These are phyloP conservation scores for Etheostoma perlongum DNA, from an alignment of 2,797 vertebrate genomes.

Conservation along the genomic window DNA sequence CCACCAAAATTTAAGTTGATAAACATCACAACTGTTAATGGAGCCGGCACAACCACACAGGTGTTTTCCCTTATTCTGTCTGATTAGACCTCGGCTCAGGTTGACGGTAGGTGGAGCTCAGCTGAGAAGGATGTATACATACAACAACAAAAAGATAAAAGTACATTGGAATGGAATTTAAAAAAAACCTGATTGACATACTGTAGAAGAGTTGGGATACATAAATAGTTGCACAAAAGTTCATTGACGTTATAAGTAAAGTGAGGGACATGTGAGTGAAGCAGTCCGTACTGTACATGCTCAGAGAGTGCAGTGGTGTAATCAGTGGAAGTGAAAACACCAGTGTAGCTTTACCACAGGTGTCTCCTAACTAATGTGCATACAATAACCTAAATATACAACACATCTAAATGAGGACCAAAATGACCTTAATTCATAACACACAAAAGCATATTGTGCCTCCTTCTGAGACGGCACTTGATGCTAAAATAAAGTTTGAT, in stretches of 20 bases:
- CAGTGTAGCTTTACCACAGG: neutral
- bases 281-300: too few relatives aligned
- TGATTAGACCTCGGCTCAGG: slow-evolving; percentile 23
- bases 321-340: slow-evolving; percentile 37
- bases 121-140: neutral
- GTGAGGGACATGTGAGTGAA: neutral
- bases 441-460: neutral
- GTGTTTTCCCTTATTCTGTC: slow-evolving; percentile 16
- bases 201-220: neutral
- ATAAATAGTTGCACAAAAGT: neutral
- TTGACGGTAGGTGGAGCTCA: neutral
- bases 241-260: neutral
- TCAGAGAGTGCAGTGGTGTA: neutral
- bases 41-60: slow-evolving; percentile 15
- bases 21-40: slow-evolving; percentile 2
- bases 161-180: neutral
- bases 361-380: neutral
- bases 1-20: slow-evolving; percentile 10
- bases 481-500: neutral
- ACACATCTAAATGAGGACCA: neutral
- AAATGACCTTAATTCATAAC: slow-evolving; percentile 4
- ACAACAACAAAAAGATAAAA: too few relatives aligned
- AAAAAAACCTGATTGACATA: neutral
- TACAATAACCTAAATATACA: neutral
- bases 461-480: neutral